A percentile compares a stretch with the other conserved stretches of the same genome.
Conservation (phyloP, 2,113 vertebrate genomes). For the Tautogolabrus adspersus region DNA sequence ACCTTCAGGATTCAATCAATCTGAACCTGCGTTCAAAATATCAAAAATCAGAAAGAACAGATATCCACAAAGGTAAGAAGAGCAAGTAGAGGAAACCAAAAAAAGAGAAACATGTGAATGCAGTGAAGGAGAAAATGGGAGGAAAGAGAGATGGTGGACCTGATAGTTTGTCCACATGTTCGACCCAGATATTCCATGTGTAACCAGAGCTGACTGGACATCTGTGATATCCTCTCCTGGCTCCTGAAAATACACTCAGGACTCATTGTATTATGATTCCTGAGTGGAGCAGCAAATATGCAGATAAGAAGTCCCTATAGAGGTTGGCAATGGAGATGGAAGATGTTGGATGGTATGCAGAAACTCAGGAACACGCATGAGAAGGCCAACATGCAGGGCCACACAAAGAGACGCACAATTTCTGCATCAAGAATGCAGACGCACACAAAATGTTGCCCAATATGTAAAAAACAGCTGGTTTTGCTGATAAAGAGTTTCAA, state of each 20-base stretch:
- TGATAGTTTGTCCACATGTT: slow-evolving; percentile 79
- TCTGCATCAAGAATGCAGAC: slow-evolving; percentile 33
- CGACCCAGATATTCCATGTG: slow-evolving; percentile 60
- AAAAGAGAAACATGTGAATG: slow-evolving; percentile 18
- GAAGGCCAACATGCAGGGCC: slow-evolving; percentile 18
- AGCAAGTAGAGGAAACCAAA: slow-evolving; percentile 7
- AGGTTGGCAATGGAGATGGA: slow-evolving; percentile 60
- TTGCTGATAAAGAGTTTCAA: slow-evolving; percentile 51
- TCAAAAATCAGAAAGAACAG: slow-evolving; percentile 9
- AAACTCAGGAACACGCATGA: slow-evolving; percentile 36
- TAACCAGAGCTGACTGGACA: slow-evolving; percentile 73
- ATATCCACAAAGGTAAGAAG: slow-evolving; percentile 12
- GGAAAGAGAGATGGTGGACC: slow-evolving; percentile 54
- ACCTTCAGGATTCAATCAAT: background rate
- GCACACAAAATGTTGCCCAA: slow-evolving; percentile 38
- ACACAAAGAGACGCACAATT: slow-evolving; percentile 18
- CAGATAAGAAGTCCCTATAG: slow-evolving; percentile 64
- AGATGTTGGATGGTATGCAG: slow-evolving; percentile 51
- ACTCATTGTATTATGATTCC: slow-evolving; percentile 60
- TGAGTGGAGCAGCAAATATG: slow-evolving; percentile 55
- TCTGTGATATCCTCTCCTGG: slow-evolving; percentile 71
- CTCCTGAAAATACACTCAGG: slow-evolving; percentile 69
- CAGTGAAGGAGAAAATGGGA: slow-evolving; percentile 34
- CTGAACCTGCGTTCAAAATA: background rate
- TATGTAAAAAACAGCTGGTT: slow-evolving; percentile 71